Evolutionary conservation across 1,140 invertebrate species (phyloP), one percentile per base, ranked within the genome.

Genomic region (Drosophila nasuta): DNA sequence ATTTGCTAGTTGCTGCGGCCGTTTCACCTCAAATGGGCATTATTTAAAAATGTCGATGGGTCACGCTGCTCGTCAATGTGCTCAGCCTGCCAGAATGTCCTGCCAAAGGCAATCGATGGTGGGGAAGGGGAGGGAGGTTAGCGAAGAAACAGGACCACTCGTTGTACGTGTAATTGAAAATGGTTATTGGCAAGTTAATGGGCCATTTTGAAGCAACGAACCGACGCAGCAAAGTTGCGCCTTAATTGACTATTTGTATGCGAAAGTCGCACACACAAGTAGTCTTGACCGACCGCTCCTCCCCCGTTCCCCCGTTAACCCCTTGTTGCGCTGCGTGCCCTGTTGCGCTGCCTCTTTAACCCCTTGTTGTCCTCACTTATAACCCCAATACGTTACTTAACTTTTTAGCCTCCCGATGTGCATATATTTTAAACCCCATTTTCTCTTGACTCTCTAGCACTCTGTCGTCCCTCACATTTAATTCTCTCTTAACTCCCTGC

Each of bases 101-200:
- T 30, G 49, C 33, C 6, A 33, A 33, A 33, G 7, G 30, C 30
- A 33, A 8, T 33, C 6, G 30, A 33, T 25, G 20, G 20, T 0
- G 20, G 20, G 13, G 15, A 11, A 30, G 15, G 45, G 20, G 2
- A 10, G 11, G 15, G n/a, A 13, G 2, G 11, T 5, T 33, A 35
- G 45, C 15, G 15, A 33, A 15, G 15, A 7, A 28, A 13, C 38
- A 41, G 38, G 7, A 10, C 8, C 38, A 41, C 41, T 38, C 35
- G 6, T 6, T 43, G 58, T 48, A 66, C 62, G 65, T 81, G 77
- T 89, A 89, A 88, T 89, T 89, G 83, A 87, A 89, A 89, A 89
- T 79, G 81, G 85, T 89, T 89, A 89, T 89, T 89, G 85, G 79
- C 85, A 88, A 89, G 71, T 85, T 89, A 89, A 89, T 89, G 85